Evolutionary conservation across 2,797 vertebrate genomes (phyloP).

Genomic region (Bryconaethiops microstoma): DNA sequence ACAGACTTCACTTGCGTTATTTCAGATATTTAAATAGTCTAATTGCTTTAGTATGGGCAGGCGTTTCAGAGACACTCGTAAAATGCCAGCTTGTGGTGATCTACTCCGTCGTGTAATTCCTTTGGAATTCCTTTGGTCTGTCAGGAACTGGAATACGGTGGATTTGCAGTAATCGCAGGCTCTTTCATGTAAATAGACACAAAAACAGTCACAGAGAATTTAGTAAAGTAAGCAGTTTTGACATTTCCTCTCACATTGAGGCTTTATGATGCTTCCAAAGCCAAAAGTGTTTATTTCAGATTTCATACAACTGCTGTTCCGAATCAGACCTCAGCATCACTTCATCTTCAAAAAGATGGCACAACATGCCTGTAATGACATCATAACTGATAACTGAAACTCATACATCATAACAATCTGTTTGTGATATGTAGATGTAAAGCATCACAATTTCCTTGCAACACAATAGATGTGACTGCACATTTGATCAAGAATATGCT

Average conservation of each 20-base stretch:
- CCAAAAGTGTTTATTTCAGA: conserved; percentile 10
- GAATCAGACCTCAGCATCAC: not conserved
- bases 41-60: conserved; percentile 74
- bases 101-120: conserved; percentile 60
- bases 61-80: conserved; percentile 62
- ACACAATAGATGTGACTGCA: too few species aligned
- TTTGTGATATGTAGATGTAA: too few species aligned
- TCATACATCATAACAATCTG: too few species aligned
- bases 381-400: too few species aligned
- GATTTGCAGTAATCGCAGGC: conserved; percentile 40
- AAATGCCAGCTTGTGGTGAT: conserved; percentile 70
- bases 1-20: conserved; percentile 59
- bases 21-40: conserved; percentile 69
- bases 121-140: conserved; percentile 63
- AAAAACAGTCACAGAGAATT: conserved; percentile 34
- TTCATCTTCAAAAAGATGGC: not conserved
- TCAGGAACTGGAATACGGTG: conserved; percentile 53
- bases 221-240: conserved; percentile 13
- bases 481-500: too few species aligned
- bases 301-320: not conserved
- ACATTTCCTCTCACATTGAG: conserved; percentile 3
- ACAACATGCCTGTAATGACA: not conserved
- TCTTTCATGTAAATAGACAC: conserved; percentile 37
- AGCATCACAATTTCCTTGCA: too few species aligned
- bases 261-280: conserved; percentile 9